Percentiles rank a stretch among this genome's conserved stretches.
Conservation (phyloP, 64 coral and sea anemone genomes). For the Pachyseris speciosa region DNA sequence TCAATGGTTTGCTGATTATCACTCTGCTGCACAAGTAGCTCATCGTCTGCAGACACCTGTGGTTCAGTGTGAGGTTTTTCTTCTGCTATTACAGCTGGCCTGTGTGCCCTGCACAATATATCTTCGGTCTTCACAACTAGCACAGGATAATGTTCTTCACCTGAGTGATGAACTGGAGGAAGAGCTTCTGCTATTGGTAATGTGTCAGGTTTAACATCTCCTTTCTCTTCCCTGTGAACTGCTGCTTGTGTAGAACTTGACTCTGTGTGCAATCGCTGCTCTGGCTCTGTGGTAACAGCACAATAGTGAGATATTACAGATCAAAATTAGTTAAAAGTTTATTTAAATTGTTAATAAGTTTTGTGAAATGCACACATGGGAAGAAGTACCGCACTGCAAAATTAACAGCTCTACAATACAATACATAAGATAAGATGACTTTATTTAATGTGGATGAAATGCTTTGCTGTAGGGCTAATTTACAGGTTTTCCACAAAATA, state of each 20-base stretch:
- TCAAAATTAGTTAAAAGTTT: too few relatives aligned
- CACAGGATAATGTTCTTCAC: background rate
- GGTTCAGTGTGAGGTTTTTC: background rate
- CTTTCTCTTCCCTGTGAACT: background rate
- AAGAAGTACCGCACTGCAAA: too few relatives aligned
- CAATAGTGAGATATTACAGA: too few relatives aligned
- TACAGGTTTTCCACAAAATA: too few relatives aligned
- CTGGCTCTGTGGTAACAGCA: background rate
- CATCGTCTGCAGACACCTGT: background rate
- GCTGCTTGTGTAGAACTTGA: background rate
- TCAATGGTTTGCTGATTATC: background rate
- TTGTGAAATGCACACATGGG: too few relatives aligned
- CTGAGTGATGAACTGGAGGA: background rate
- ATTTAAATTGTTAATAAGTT: too few relatives aligned
- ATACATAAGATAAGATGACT: too few relatives aligned
- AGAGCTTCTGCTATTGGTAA: background rate
- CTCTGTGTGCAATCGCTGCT: background rate
- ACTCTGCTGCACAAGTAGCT: background rate
- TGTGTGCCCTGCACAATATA: background rate
- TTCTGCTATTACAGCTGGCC: background rate
- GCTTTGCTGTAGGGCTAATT: too few relatives aligned
- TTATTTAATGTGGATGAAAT: too few relatives aligned
- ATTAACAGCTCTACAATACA: too few relatives aligned
- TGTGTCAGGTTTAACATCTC: background rate
- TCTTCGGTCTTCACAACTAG: conserved; percentile 42